phyloP scores from a whole-genome alignment of 2,888 invertebrate species.

The Eupeodes latifasciatus region DNA sequence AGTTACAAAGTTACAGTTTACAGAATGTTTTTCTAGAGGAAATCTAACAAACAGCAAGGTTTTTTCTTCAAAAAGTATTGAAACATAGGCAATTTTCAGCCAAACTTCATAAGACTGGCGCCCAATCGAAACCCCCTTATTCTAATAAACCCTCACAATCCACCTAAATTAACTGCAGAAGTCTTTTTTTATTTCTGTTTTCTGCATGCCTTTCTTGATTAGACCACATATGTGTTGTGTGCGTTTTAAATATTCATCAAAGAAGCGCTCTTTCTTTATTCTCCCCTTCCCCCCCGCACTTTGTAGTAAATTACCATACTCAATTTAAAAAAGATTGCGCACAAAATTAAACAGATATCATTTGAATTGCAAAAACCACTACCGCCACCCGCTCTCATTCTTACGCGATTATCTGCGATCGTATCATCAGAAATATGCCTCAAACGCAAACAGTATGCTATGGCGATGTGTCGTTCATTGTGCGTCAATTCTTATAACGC shows the following conservation, averaged over 20 bases:
- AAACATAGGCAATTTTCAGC: no score
- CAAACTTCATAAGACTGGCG: not conserved
- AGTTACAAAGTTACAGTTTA: no score
- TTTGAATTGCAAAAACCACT: slow-evolving; percentile 56
- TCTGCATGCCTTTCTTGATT: not conserved
- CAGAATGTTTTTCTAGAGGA: no score
- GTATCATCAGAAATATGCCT: slow-evolving; percentile 25
- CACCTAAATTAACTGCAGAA: slow-evolving; percentile 2
- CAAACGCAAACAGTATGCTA: not conserved
- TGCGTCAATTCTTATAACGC: not conserved
- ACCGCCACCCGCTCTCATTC: slow-evolving; percentile 7
- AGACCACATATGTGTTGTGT: not conserved
- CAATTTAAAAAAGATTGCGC: slow-evolving; percentile 61
- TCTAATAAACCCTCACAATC: not conserved
- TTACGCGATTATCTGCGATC: not conserved
- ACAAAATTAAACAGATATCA: slow-evolving; percentile 59
- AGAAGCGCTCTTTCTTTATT: slow-evolving; percentile 3
- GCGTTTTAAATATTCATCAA: slow-evolving; percentile 12
- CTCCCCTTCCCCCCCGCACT: not conserved
- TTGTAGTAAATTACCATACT: slow-evolving; percentile 54
- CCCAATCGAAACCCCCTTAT: not conserved
- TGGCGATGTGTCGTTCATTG: slow-evolving; percentile 20
- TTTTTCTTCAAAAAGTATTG: no score
- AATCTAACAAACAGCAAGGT: no score
- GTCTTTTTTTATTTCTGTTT: not conserved